Conservation (phyloP, 2,888 invertebrate genomes). For the Scrobipalpa costella region DNA sequence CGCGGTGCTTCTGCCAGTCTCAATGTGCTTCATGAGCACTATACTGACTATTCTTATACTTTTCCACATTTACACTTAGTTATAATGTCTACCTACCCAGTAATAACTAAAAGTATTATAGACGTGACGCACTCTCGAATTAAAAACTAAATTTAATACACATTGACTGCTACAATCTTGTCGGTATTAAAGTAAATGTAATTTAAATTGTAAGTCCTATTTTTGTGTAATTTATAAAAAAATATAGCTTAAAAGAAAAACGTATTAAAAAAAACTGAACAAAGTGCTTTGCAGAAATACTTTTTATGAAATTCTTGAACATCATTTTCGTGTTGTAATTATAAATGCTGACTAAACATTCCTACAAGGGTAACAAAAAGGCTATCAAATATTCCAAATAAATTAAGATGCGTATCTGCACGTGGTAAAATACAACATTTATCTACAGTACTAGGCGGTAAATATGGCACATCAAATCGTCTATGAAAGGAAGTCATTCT, state of each 20-base stretch:
- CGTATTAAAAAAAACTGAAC: constrained; percentile 9
- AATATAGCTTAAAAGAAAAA: neutral
- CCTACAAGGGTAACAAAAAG: too few relatives aligned
- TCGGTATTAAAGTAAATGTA: constrained; percentile 25
- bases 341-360: neutral
- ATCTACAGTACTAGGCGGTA: too few relatives aligned
- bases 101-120: neutral
- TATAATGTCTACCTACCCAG: constrained; percentile 32
- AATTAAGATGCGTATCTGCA: too few relatives aligned
- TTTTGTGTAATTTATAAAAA: constrained; percentile 17
- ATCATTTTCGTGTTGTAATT: neutral
- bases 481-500: too few relatives aligned
- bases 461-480: too few relatives aligned
- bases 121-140: constrained; percentile 30
- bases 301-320: constrained; percentile 5
- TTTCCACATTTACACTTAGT: constrained; percentile 83
- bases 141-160: constrained; percentile 30
- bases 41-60: constrained; percentile 87
- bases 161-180: constrained; percentile 38
- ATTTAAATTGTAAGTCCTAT: constrained; percentile 18
- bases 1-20: constrained; percentile 86
- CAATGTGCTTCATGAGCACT: constrained; percentile 87
- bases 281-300: constrained; percentile 12
- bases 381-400: too few relatives aligned
- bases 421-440: too few relatives aligned